Evolutionary conservation across 2,113 vertebrate genomes (phyloP).

Genomic region (Mus pahari): DNA sequence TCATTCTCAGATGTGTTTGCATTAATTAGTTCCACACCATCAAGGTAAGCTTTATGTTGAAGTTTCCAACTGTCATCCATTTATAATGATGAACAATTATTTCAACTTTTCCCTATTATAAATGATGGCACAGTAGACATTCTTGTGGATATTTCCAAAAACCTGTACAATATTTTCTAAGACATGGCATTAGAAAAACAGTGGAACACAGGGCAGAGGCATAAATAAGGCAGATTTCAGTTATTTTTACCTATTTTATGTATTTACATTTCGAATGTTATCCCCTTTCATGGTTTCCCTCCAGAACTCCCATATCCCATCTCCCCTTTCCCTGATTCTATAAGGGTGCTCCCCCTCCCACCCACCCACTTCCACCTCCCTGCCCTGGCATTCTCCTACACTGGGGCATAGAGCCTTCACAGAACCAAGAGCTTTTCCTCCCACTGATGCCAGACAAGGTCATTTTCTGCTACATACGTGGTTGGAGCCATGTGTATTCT

Average conservation of each 20-base stretch:
- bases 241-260: neutral
- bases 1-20: neutral
- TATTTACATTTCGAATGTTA: neutral
- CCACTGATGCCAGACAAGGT: too few relatives aligned
- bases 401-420: too few relatives aligned
- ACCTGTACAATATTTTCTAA: neutral
- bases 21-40: neutral
- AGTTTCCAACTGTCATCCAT: neutral
- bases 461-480: too few relatives aligned
- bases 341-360: too few relatives aligned
- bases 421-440: too few relatives aligned
- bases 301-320: too few relatives aligned
- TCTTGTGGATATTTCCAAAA: neutral
- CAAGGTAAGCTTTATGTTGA: neutral
- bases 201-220: neutral
- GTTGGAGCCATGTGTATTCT: too few relatives aligned
- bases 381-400: too few relatives aligned
- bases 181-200: neutral
- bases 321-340: too few relatives aligned
- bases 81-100: neutral
- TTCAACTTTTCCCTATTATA: conserved; percentile 21
- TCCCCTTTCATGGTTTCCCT: too few relatives aligned
- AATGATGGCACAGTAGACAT: neutral
- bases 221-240: neutral
- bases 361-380: too few relatives aligned